Conservation (phyloP, 2,797 vertebrate species). For the Smutsia gigantea region DNA sequence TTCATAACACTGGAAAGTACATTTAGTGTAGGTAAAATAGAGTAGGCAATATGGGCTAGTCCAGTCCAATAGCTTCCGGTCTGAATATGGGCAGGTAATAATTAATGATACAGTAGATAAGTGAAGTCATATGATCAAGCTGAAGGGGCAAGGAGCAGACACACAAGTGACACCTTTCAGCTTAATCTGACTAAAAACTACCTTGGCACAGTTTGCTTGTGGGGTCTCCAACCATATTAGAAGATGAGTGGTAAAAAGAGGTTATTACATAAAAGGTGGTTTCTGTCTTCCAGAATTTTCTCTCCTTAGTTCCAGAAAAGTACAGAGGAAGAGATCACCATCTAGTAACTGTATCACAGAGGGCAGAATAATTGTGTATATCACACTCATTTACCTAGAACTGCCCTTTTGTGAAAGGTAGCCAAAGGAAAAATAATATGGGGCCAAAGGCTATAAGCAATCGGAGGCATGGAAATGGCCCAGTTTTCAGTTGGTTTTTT, state of each 20-base stretch:
- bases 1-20: neutral
- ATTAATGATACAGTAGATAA: conserved; percentile 56
- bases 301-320: neutral
- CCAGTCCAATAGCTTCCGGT: neutral
- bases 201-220: neutral
- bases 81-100: conserved; percentile 16
- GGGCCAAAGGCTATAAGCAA: conserved; percentile 49
- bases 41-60: neutral
- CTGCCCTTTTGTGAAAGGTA: conserved; percentile 8
- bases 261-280: neutral
- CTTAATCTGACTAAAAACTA: neutral
- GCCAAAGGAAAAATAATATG: neutral
- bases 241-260: neutral
- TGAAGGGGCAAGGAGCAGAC: conserved; percentile 5
- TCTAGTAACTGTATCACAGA: neutral
- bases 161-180: neutral
- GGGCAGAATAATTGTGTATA: neutral
- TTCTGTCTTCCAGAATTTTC: neutral
- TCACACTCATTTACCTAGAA: neutral
- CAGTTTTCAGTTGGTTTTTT: neutral
- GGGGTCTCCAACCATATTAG: neutral
- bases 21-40: neutral
- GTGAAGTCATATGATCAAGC: neutral
- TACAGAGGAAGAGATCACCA: neutral
- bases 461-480: neutral